Evolutionary conservation across 2,888 invertebrate genomes (phyloP), one percentile per base, ranked within the genome.

Genomic region (Acanthopleura granulata): DNA sequence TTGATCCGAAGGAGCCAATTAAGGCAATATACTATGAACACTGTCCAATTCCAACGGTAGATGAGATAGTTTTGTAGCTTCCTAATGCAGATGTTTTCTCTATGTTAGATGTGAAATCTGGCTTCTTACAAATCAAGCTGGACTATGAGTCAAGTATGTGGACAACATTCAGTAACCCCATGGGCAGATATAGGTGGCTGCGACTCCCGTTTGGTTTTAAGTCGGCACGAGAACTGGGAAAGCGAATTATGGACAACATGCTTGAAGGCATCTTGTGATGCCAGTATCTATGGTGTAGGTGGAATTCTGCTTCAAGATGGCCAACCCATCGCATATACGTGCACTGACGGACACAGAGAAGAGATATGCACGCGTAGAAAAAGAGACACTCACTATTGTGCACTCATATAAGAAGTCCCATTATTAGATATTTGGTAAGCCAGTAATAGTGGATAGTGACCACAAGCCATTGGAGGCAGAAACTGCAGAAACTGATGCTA

Each of bases 91-190:
- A 79, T 57, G 75, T 81, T n/a, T 84, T 84, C 75, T 79, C 79
- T 0, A 74, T 75, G 18, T 73, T 82, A 1, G 82, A 83, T 74
- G 82, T 80, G 12, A 83, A 82, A 73, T 75, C 78, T 15, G 79
- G 82, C 29, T 83, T 81, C 72, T 61, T 78, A 61, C 82, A 83
- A 74, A 82, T 83, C 1, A 77, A 78, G 74, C 75, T 82, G 12
- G 80, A 81, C 50, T 74, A 79, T 40, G 74, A 71, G 29, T 81
- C 81, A 11, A 80, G 78, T 0, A 76, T 74, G 25, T 72, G 82
- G 22, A 84, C 83, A 49, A 84, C 79, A 0, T 83, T 84, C 72
- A 82, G 82, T 66, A 81, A 81, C 0, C 81, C 81, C 0, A 75
- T 82, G 25, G 82, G 81, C 16, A 29, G 81, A 22, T 82, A 77